These are phyloP conservation scores for Oncopeltus fasciatus DNA, from an alignment of 1,140 invertebrate genomes.

Conservation along the genomic window DNA sequence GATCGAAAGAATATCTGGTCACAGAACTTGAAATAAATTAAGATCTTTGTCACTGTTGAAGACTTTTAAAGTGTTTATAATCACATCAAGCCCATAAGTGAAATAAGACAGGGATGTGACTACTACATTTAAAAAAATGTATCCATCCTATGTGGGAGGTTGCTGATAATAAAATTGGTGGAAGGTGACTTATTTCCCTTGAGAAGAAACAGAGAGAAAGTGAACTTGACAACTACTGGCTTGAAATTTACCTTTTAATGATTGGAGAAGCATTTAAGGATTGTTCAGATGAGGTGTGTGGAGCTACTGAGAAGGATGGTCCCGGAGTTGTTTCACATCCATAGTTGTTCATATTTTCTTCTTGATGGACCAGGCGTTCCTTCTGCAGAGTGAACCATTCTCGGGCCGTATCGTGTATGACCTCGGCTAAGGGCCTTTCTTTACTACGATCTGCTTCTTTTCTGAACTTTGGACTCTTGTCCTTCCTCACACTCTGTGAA, in stretches of 20 bases:
- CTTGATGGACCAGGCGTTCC: too few relatives aligned
- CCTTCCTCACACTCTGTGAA: too few relatives aligned
- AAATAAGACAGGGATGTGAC: constrained; percentile 76
- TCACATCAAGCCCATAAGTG: constrained; percentile 85
- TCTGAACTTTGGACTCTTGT: too few relatives aligned
- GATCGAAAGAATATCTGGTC: constrained; percentile 83
- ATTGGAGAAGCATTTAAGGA: constrained; percentile 95
- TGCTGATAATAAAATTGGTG: constrained; percentile 72
- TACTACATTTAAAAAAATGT: constrained; percentile 94
- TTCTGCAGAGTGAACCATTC: too few relatives aligned
- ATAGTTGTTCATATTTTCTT: too few relatives aligned
- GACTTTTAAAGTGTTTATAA: constrained; percentile 98
- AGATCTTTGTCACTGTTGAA: constrained; percentile 90
- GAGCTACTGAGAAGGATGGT: constrained; percentile 94
- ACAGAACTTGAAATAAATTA: constrained; percentile 84
- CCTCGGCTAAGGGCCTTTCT: too few relatives aligned
- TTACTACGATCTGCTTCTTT: too few relatives aligned
- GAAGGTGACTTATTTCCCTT: constrained; percentile 85
- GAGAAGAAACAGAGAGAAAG: constrained; percentile 64
- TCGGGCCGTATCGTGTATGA: too few relatives aligned
- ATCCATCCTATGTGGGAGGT: constrained; percentile 99
- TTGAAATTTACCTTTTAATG: constrained; percentile 87
- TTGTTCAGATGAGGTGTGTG: constrained; percentile 80
- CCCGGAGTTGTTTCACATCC: too few relatives aligned
- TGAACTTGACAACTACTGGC: constrained; percentile 85